These are phyloP conservation scores for Agrypnia vestita DNA, from an alignment of 1,140 invertebrate genomes.

Conservation along the genomic window DNA sequence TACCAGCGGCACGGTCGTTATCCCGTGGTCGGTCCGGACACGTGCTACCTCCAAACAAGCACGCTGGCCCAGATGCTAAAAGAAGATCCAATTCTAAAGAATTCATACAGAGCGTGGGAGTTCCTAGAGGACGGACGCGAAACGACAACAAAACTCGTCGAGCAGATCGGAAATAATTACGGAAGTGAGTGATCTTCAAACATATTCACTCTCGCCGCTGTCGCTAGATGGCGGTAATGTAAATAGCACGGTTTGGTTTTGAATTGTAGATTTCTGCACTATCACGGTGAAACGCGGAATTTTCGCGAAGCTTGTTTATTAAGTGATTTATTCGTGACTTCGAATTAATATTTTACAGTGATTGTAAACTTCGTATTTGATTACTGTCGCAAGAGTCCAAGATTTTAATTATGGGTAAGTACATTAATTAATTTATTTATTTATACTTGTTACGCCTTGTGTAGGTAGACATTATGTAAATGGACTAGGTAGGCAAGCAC, in stretches of 20 bases:
- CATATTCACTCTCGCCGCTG: slow-evolving; percentile 21
- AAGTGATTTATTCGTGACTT: not conserved
- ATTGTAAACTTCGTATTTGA: not conserved
- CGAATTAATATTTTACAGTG: not conserved
- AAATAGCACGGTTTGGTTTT: slow-evolving; percentile 26
- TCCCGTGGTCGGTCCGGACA: slow-evolving; percentile 67
- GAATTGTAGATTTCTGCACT: not conserved
- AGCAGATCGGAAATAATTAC: slow-evolving; percentile 53
- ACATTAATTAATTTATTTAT: too few relatives aligned
- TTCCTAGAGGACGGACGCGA: slow-evolving; percentile 43
- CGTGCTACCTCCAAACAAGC: slow-evolving; percentile 68
- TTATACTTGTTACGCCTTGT: too few relatives aligned
- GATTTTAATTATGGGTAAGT: too few relatives aligned
- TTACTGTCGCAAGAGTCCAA: too few relatives aligned
- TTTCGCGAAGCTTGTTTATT: not conserved
- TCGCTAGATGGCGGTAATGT: slow-evolving; percentile 44
- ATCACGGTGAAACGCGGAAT: not conserved
- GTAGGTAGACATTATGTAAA: too few relatives aligned
- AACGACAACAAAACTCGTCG: slow-evolving; percentile 47
- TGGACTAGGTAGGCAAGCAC: too few relatives aligned
- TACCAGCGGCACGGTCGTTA: slow-evolving; percentile 71
- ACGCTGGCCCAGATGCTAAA: slow-evolving; percentile 64
- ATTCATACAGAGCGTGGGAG: slow-evolving; percentile 43
- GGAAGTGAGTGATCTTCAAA: slow-evolving; percentile 50
- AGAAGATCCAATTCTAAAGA: slow-evolving; percentile 16